Evolutionary conservation across 1,140 invertebrate genomes (phyloP).

Genomic region (Euglossa dilemma): DNA sequence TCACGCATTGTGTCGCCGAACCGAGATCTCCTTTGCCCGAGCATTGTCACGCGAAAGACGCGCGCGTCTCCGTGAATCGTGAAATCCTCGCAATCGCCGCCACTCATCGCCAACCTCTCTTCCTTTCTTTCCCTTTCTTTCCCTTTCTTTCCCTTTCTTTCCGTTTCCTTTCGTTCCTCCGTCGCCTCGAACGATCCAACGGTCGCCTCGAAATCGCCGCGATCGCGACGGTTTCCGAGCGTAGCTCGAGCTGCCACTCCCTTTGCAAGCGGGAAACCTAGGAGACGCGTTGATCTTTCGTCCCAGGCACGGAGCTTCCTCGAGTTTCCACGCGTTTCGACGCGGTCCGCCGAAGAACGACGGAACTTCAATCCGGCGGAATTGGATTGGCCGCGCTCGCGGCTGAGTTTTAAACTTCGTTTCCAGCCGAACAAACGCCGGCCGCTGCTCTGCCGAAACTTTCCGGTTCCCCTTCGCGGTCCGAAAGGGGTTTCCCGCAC

Average conservation of each 20-base stretch:
- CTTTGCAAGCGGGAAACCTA: no score
- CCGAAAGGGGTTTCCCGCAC: constrained; percentile 60
- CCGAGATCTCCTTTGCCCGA: constrained; percentile 40
- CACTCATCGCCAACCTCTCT: background rate
- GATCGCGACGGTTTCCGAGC: no score
- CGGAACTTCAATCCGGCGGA: constrained; percentile 12
- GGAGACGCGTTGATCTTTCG: background rate
- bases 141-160: no score
- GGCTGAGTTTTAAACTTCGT: constrained; percentile 73
- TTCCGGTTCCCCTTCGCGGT: constrained; percentile 53
- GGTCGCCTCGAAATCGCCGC: no score
- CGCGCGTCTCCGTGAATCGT: background rate
- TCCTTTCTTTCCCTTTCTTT: no score
- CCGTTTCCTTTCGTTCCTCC: background rate
- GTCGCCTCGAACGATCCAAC: no score
- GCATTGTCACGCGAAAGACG: constrained; percentile 56
- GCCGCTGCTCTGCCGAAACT: constrained; percentile 37
- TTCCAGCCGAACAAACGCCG: constrained; percentile 61
- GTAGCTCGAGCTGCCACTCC: no score
- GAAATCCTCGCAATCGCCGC: no score
- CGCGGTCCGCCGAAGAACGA: background rate
- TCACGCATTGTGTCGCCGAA: constrained; percentile 47
- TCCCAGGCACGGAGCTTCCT: background rate
- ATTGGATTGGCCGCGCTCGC: constrained; percentile 31
- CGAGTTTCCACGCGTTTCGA: constrained; percentile 6